Base-by-base conservation (phyloP, 2,888 invertebrate species). In the Dyspetes luteomarginatus region DNA sequence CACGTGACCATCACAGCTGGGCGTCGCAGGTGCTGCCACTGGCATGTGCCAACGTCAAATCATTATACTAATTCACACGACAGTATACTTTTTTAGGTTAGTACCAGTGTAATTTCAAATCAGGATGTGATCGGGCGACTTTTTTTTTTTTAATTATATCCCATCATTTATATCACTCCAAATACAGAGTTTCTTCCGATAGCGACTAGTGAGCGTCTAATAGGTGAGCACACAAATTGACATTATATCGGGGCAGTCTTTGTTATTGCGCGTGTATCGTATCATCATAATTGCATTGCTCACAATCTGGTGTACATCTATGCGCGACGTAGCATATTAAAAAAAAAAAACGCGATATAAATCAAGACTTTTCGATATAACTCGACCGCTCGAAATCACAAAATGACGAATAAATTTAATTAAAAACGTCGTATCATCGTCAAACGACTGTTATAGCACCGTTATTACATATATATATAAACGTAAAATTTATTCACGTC, bases 101-200 rank as follows among this genome's bases (percentile, higher is more conserved):
- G 64, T 45, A 72, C 30, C 62, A 77, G 72, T 81, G 72, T 55
- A 68, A 77, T 81, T 81, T 77, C 36, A 81, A 81, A 81, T 81
- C 64, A 68, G 60, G 67, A 72, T 81, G 80, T 81, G 76, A 81
- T 55, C 52, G 67, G 62, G 68, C 76, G 64, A 62, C 3, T 64
- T 72, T 58, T 77, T 69, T 65, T 72, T 15, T 9, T 55, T 19
- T n/a, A n/a, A n/a, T n/a, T n/a, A n/a, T n/a, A n/a, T n/a, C n/a
- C n/a, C n/a, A n/a, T n/a, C n/a, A n/a, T 45, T 48, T 26, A 48
- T 72, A 72, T 45, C 22, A n/a, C 28, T 52, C 45, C 52, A 65
- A 36, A 48, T 41, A 36, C 55, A 60, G 24, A 48, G 36, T 67
- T 41, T 55, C 48, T 65, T 58, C 67, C 52, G 62, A 52, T 41